These are phyloP conservation scores for Chloropsis cyanopogon DNA, from an alignment of 2,113 vertebrate species.

Conservation along the genomic window DNA sequence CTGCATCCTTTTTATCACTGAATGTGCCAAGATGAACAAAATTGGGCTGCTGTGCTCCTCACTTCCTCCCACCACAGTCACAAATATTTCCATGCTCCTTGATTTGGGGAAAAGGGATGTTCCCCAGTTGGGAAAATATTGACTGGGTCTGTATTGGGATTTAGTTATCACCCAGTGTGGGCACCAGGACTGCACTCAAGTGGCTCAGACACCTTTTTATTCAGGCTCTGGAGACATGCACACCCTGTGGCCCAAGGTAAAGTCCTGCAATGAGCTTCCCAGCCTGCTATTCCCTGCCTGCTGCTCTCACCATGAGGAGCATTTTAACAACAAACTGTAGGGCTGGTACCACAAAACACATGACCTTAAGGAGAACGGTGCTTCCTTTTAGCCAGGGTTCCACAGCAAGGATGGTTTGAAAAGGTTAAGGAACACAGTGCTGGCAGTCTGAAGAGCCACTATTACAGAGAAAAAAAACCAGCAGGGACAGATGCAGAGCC, in stretches of 20 bases:
- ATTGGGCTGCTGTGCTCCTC: not conserved
- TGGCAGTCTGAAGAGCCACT: not conserved
- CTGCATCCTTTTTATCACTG: not conserved
- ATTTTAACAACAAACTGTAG: not conserved
- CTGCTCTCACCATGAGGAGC: not conserved
- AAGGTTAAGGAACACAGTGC: not conserved
- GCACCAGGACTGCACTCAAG: not conserved
- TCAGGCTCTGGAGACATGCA: not conserved
- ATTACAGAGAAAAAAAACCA: not conserved
- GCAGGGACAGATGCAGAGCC: not conserved
- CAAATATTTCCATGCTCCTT: not conserved
- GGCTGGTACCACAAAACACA: not conserved
- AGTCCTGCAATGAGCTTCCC: not conserved
- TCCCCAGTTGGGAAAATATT: not conserved
- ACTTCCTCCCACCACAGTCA: not conserved
- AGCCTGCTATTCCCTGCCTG: not conserved
- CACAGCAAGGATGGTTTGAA: not conserved
- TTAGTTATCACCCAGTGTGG: not conserved
- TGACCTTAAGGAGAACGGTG: not conserved
- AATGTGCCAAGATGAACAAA: not conserved
- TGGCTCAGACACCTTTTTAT: not conserved
- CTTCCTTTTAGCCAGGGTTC: not conserved
- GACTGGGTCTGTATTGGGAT: not conserved
- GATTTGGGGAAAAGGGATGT: not conserved
- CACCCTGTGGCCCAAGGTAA: accelerated